Evolutionary conservation across 2,888 invertebrate species (phyloP), one percentile per base, ranked within the genome.

Genomic region (Ceraclea dissimilis): DNA sequence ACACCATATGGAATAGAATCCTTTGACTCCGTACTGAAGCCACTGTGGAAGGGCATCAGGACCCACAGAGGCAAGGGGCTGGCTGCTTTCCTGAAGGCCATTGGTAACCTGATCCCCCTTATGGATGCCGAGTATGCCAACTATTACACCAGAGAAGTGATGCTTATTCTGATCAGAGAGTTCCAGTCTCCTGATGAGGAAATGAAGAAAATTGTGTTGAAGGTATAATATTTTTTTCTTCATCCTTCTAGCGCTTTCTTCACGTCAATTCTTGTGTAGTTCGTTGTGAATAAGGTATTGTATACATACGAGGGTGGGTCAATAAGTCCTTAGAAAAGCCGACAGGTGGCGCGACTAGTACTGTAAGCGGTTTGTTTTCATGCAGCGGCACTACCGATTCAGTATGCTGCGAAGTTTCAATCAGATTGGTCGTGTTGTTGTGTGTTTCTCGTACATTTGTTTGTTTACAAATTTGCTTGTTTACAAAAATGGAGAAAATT

Each of bases 61-160:
- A 95, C 89, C 0, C 90, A 90, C 69, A 79, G 89, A 64, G 90
- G 89, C 58, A 88, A 96, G 79, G 97, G 98, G 74, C 78, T 99
- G 64, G 98, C 98, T 59, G 98, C 98, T n/a, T 99, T 99, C 75
- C 78, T 99, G 60, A 99, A 99, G 72, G 99, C 99, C 49, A 99
- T 99, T 71, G 99, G 99, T 62, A 99, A 98, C 70, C 81, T 99
- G 52, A 99, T 99, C 65, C 99, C 99, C 0, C 81, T 99, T 60
- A 99, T 99, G 99, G 99, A 99, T 69, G 97, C 97, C 56, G 99
- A 99, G 74, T 99, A 99, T 68, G 99, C 99, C 1, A 98, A 97
- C 73, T 99, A 99, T 72, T 99, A 99, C 70, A 99, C 99, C 1
- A 83, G 97, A 65, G 99, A 99, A 86, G 99, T 97, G 70, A 96